Conservation (phyloP, 2,797 vertebrate species). For the Poecile montanus region DNA sequence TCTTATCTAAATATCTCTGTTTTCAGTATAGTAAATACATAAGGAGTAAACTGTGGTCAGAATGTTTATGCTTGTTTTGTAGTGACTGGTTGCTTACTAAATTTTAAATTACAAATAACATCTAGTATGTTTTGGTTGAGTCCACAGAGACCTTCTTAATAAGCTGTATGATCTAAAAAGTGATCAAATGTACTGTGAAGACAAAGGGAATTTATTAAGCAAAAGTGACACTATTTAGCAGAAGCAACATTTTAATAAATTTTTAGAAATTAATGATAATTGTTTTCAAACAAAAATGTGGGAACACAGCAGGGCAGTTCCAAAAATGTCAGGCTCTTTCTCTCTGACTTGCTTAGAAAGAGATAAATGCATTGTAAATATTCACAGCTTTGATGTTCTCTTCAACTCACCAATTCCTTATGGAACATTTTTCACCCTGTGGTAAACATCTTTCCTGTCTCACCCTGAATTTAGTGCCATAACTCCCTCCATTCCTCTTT, state of each 20-base stretch:
- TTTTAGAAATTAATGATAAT: constrained; percentile 23
- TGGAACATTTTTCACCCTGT: constrained; percentile 8
- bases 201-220: neutral
- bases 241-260: neutral
- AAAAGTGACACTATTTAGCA: neutral
- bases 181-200: neutral
- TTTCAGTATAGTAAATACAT: neutral
- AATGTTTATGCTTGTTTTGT: neutral
- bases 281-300: constrained; percentile 22
- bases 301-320: neutral
- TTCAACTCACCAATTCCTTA: neutral
- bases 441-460: constrained; percentile 8
- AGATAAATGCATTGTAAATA: constrained; percentile 28
- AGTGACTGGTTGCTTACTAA: neutral
- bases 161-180: neutral
- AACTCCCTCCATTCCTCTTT: neutral
- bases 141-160: neutral
- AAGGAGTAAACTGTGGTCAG: accelerated
- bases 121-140: neutral
- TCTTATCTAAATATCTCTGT: neutral
- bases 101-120: neutral
- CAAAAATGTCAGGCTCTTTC: neutral
- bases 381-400: constrained; percentile 1
- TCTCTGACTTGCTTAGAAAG: neutral
- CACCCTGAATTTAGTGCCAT: neutral